Percentiles rank a stretch among this genome's conserved stretches.
phyloP scores from a whole-genome alignment of 2,888 invertebrate species.

The Megamerina dolium region DNA sequence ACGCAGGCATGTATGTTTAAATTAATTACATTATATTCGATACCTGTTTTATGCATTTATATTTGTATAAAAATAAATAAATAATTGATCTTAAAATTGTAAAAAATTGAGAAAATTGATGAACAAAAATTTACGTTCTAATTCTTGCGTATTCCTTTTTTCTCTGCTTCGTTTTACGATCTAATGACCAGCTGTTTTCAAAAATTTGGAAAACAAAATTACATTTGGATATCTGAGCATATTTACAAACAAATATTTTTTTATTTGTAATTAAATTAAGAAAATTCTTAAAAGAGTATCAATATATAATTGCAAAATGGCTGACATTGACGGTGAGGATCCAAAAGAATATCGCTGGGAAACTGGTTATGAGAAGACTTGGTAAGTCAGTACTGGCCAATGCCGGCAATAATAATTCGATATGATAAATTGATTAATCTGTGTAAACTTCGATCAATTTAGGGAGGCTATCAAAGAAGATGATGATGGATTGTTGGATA shows the following conservation, averaged over 20 bases:
- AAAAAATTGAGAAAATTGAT: too few species aligned
- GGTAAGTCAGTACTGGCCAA: conserved; percentile 53
- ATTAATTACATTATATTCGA: too few species aligned
- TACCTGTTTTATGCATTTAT: too few species aligned
- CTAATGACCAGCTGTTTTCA: not conserved
- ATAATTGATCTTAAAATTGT: too few species aligned
- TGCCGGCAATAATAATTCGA: too few species aligned
- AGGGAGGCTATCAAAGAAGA: conserved; percentile 97
- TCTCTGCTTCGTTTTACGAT: not conserved
- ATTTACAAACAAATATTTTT: not conserved
- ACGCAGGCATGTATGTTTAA: too few species aligned
- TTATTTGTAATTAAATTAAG: not conserved
- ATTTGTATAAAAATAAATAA: too few species aligned
- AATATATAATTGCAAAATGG: conserved; percentile 27
- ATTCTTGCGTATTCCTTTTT: too few species aligned
- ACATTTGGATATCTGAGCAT: too few species aligned
- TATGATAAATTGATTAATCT: not conserved
- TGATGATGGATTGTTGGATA: conserved; percentile 85
- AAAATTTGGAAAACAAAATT: not conserved
- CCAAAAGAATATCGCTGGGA: conserved; percentile 91
- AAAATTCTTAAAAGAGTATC: not conserved
- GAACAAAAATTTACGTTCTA: too few species aligned
- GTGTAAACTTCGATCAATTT: not conserved
- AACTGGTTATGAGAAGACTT: conserved; percentile 91
- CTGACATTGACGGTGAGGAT: conserved; percentile 67